Evolutionary conservation across 2,797 vertebrate genomes (phyloP).

Genomic region (Schizothorax lantsangensis): DNA sequence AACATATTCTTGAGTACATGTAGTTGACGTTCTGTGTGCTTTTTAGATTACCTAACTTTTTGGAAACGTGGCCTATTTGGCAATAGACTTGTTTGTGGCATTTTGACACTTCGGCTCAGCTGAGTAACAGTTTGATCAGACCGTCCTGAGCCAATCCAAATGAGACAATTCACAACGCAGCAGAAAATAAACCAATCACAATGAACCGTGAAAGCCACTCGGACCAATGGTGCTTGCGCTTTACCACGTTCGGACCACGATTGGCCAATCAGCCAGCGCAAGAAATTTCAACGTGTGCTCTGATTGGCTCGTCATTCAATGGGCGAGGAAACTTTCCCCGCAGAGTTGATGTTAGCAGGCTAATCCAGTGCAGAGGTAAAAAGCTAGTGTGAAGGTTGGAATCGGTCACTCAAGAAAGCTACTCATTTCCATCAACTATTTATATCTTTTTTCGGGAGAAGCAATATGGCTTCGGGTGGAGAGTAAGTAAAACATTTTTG

Average conservation of each 20-base stretch:
- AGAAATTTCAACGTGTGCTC: not conserved
- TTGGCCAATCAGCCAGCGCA: not conserved
- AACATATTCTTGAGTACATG: not conserved
- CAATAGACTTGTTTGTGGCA: not conserved
- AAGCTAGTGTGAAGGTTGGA: constrained; percentile 57
- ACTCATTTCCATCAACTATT: constrained; percentile 72
- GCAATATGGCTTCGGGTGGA: constrained; percentile 84
- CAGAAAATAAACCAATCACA: constrained; percentile 32
- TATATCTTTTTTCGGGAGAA: constrained; percentile 75
- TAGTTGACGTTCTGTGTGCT: not conserved
- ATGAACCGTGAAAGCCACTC: not conserved
- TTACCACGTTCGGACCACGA: not conserved
- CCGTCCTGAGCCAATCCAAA: constrained; percentile 11
- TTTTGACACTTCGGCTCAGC: constrained; percentile 23
- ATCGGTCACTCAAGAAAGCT: constrained; percentile 63
- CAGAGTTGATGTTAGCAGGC: constrained; percentile 63
- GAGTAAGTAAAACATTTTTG: constrained; percentile 76
- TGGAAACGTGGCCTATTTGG: constrained; percentile 23
- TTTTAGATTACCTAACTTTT: not conserved
- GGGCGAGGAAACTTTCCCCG: constrained; percentile 52
- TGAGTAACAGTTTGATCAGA: constrained; percentile 20
- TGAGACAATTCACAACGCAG: constrained; percentile 38
- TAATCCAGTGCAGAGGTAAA: constrained; percentile 59
- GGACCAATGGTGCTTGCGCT: not conserved
- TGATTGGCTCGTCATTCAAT: constrained; percentile 70